Conservation (phyloP, 1,140 invertebrate species). For the Drosophila pectinifera region DNA sequence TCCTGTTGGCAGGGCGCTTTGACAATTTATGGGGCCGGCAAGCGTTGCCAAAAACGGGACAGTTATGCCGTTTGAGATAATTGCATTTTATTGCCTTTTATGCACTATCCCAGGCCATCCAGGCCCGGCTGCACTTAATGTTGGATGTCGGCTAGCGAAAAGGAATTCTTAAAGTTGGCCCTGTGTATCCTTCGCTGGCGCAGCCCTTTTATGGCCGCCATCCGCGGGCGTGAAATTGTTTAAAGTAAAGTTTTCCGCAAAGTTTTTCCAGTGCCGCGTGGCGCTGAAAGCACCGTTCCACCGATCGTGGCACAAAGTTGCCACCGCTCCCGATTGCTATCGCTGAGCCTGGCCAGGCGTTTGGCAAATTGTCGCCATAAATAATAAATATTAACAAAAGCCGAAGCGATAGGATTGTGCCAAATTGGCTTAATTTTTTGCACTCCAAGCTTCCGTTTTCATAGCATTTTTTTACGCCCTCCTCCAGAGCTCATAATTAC, state of each 20-base stretch:
- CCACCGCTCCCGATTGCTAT: slow-evolving; percentile 28
- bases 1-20: slow-evolving; percentile 57
- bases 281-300: slow-evolving; percentile 22
- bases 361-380: slow-evolving; percentile 62
- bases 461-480: slow-evolving; percentile 13
- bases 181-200: slow-evolving; percentile 38
- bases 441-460: slow-evolving; percentile 10
- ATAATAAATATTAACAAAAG: slow-evolving; percentile 56
- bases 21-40: slow-evolving; percentile 70
- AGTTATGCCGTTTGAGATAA: slow-evolving; percentile 81
- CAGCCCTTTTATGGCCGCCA: slow-evolving; percentile 65
- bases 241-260: slow-evolving; percentile 44
- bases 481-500: neutral
- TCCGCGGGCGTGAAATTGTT: slow-evolving; percentile 69
- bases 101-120: slow-evolving; percentile 54
- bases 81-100: slow-evolving; percentile 82
- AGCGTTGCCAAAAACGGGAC: slow-evolving; percentile 76
- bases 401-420: slow-evolving; percentile 37
- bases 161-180: slow-evolving; percentile 63
- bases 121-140: slow-evolving; percentile 66
- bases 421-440: slow-evolving; percentile 27
- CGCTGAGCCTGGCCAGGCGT: slow-evolving; percentile 24
- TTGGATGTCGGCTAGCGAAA: slow-evolving; percentile 43
- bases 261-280: slow-evolving; percentile 26
- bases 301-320: slow-evolving; percentile 52